Evolutionary conservation across 2,113 vertebrate species (phyloP).

Genomic region (Leptocoma aspasia): DNA sequence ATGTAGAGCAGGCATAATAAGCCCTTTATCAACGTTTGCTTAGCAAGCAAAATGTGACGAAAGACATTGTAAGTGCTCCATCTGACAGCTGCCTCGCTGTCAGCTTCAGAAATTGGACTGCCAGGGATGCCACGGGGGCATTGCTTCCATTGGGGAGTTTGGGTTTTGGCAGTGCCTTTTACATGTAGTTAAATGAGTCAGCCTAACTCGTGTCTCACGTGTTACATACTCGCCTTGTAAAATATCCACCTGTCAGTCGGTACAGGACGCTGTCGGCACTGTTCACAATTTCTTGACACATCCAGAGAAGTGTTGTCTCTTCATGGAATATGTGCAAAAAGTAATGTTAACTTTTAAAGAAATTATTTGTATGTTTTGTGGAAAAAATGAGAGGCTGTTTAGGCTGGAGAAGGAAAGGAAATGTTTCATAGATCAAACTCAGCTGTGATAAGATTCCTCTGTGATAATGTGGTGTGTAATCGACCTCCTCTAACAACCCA

Average conservation of each 20-base stretch:
- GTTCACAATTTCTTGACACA: background rate
- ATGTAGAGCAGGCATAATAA: background rate
- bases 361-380: background rate
- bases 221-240: background rate
- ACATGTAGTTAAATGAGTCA: background rate
- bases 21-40: background rate
- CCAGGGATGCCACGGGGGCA: background rate
- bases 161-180: background rate
- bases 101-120: background rate
- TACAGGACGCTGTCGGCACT: rapidly evolving
- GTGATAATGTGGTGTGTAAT: background rate
- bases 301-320: background rate
- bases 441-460: background rate
- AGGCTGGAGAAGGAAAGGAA: background rate
- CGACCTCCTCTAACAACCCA: background rate
- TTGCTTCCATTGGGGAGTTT: background rate
- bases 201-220: background rate
- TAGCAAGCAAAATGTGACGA: background rate
- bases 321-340: background rate
- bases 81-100: background rate
- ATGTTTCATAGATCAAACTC: background rate
- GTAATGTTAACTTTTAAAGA: background rate
- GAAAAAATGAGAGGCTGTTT: background rate
- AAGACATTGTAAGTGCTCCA: background rate
- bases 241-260: background rate